Evolutionary conservation across 2,888 invertebrate species (phyloP), one percentile per base, ranked within the genome.

Genomic region (Galerucella nymphaeae): DNA sequence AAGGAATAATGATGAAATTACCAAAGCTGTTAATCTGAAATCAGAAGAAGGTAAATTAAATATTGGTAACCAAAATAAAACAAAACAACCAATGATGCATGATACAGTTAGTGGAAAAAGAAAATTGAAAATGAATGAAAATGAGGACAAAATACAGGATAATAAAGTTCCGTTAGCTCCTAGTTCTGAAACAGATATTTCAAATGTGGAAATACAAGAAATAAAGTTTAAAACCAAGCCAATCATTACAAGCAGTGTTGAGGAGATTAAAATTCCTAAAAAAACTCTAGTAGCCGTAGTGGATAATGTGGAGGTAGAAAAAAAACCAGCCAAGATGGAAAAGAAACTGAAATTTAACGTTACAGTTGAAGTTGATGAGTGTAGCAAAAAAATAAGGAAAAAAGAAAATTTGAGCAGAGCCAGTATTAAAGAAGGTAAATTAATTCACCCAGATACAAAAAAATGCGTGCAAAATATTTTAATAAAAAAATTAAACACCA

Each of bases 231-330:
- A 86, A 84, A 81, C 87, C 59, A 90, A 89, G 86, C 85, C 88
- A 13, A 88, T 89, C 66, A 90, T 90, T 23, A 90, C 90, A 11
- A 85, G 88, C 13, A 87, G 88, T 0, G 89, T 90, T 9, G 80
- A 74, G 16, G 76, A 90, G 80, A 83, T 90, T 58, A 87, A 88
- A 65, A 83, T 88, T 16, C 66, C 74, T 2, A 75, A 73, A 20
- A 87, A 86, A 76, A 87, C 87, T 9, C 30, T 65, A 9, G 38
- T 65, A 14, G 87, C 88, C 0, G 85, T 88, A 67, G 86, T 91
- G 48, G 90, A 90, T 81, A 88, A 90, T 80, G 85, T 90, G 8
- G 88, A 88, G 38, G 90, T 93, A 16, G 91, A 91, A 83, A 91
- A 91, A 86, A 87, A 85, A 86, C 82, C 80, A 67, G 78, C 76